Evolutionary conservation across 2,113 vertebrate genomes (phyloP).

Genomic region (Archocentrus centrarchus): DNA sequence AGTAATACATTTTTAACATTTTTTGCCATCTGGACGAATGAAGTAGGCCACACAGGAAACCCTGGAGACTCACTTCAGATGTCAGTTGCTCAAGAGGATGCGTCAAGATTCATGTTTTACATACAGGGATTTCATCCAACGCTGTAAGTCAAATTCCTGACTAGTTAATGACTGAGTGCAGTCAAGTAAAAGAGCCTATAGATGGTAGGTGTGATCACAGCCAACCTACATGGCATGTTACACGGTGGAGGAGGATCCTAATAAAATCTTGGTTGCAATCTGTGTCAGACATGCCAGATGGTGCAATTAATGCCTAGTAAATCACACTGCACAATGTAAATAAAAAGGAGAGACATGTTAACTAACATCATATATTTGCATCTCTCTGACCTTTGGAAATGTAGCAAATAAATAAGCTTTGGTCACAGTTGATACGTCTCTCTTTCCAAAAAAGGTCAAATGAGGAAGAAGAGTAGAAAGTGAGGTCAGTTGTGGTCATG

Average conservation of each 20-base stretch:
- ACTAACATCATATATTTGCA: neutral
- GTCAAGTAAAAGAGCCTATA: neutral
- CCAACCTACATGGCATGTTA: neutral
- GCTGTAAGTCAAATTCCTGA: neutral
- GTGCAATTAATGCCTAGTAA: neutral
- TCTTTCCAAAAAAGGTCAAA: neutral
- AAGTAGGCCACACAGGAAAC: constrained; percentile 29
- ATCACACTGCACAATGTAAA: neutral
- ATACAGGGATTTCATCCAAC: neutral
- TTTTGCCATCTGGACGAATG: constrained; percentile 27
- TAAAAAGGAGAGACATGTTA: neutral
- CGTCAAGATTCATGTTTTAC: constrained; percentile 22
- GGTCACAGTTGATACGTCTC: neutral
- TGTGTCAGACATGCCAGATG: neutral
- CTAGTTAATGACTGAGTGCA: neutral
- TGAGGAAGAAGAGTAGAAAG: neutral
- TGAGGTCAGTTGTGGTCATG: neutral
- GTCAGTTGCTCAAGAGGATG: constrained; percentile 15
- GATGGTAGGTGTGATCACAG: neutral
- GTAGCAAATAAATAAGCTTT: neutral
- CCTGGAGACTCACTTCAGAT: constrained; percentile 15
- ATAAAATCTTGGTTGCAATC: neutral
- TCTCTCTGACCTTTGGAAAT: neutral
- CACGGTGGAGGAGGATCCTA: neutral
- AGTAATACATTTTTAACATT: constrained; percentile 22